Base-by-base conservation (phyloP, 2,888 invertebrate species). In the Panopea generosa region DNA sequence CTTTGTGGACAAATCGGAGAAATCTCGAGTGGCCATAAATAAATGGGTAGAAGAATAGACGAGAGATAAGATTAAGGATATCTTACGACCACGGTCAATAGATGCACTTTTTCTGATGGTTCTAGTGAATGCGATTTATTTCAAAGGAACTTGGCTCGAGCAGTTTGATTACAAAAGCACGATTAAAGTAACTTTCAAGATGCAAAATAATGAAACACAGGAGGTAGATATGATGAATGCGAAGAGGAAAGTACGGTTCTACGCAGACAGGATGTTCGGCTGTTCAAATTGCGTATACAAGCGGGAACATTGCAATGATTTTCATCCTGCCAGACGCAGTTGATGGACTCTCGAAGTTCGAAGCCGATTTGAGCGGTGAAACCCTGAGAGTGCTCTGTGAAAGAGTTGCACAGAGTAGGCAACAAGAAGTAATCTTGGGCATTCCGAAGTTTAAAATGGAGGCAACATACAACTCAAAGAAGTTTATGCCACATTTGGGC, bases 41-140 rank as follows among this genome's bases (percentile, higher is more conserved):
- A 84, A 91, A 38, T 98, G 97, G 96, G 96, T 97, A 49, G 95
- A 95, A 88, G 91, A 94, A 4, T 94, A 96, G 88, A 99, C 98
- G 0, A 95, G 96, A 62, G 93, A 96, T 6, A 96, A 96, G 91
- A 98, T 99, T 70, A 95, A 95, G 83, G 94, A 97, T 86, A 93
- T 99, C 1, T 92, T 99, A 59, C 90, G 94, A 1, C 18, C 94
- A 0, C 94, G 94, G 18, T 75, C 85, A 9, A 81, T 93, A 11
- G 85, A 76, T 56, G 26, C 77, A 6, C 20, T 74, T 7, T 91
- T 91, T 1, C 77, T 87, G 6, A 77, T 93, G 73, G 88, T 94
- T 22, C 78, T 93, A n/a, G 89, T 93, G 45, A 94, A 93, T 85
- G 93, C 93, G 6, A 88, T 93, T 40, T 93, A 93, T 77, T 93